Evolutionary conservation across 2,113 vertebrate genomes (phyloP).

Genomic region (Dermatemys mawii): DNA sequence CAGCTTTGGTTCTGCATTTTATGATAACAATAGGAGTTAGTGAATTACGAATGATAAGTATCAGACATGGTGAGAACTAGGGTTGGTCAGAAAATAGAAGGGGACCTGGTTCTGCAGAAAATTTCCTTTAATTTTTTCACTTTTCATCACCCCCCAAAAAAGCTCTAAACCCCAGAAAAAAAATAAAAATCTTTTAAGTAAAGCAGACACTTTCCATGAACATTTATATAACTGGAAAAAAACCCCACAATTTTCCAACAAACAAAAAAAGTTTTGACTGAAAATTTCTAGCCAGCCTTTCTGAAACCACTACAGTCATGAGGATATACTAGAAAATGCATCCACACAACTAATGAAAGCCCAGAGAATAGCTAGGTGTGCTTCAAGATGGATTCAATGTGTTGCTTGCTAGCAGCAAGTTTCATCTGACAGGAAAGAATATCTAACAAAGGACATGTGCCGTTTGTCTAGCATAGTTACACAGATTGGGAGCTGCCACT

Average conservation of each 20-base stretch:
- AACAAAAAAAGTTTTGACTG: neutral
- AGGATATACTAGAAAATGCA: neutral
- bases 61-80: neutral
- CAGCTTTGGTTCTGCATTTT: neutral
- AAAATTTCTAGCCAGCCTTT: neutral
- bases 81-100: neutral
- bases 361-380: neutral
- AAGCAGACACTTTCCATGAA: neutral
- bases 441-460: neutral
- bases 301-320: neutral
- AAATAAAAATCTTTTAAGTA: neutral
- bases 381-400: neutral
- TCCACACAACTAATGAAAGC: neutral
- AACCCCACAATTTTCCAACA: neutral
- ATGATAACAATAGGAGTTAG: neutral
- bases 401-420: neutral
- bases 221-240: neutral
- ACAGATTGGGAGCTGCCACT: neutral
- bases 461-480: neutral
- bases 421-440: neutral
- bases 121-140: neutral
- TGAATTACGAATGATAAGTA: rapidly evolving
- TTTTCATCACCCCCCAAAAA: neutral
- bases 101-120: neutral
- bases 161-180: neutral